These are phyloP conservation scores for Cyprinodon diabolis DNA, from an alignment of 2,797 vertebrate species.

Conservation along the genomic window DNA sequence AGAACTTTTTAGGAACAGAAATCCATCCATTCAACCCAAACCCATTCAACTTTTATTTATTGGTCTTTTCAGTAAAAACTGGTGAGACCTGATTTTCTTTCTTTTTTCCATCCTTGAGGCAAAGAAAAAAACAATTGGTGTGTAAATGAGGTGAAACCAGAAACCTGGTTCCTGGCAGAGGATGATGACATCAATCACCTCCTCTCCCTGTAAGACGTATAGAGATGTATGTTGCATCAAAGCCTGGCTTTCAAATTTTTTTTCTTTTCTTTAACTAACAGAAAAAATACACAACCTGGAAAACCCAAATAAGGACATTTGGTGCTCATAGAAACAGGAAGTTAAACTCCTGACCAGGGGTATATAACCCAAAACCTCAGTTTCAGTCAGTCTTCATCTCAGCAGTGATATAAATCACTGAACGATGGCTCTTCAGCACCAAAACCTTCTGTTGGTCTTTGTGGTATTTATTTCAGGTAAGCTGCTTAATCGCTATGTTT, in stretches of 20 bases:
- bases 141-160: not conserved
- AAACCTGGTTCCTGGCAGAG: not conserved
- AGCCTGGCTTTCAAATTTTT: not conserved
- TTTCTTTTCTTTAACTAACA: not conserved
- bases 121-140: not conserved
- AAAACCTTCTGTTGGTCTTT: too few species aligned
- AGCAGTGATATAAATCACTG: too few species aligned
- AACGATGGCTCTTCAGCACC: too few species aligned
- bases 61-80: not conserved
- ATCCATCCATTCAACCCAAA: too few species aligned
- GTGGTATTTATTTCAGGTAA: too few species aligned
- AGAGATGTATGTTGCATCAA: not conserved
- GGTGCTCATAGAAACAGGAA: not conserved
- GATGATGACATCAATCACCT: not conserved
- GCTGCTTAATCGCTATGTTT: too few species aligned
- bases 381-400: too few species aligned
- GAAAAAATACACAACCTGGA: not conserved
- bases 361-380: not conserved
- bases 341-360: not conserved
- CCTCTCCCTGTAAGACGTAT: not conserved
- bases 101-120: too few species aligned
- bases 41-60: not conserved
- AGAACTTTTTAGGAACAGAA: too few species aligned
- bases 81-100: not conserved
- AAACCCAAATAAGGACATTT: not conserved